Evolutionary conservation across 2,888 invertebrate species (phyloP).

Genomic region (Brachylomia viminalis): DNA sequence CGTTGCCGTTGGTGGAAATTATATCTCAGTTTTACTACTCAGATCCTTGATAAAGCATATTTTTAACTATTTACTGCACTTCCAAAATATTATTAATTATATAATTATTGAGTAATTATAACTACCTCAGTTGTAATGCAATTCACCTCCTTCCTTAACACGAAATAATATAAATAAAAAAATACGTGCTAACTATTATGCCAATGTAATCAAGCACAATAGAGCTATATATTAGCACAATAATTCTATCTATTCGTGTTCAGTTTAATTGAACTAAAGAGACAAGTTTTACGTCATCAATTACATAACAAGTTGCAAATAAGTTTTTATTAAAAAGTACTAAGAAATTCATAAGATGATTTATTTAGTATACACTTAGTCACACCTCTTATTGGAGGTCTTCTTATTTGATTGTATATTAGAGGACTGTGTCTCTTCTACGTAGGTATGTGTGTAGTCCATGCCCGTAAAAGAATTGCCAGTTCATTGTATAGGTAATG

Average conservation of each 20-base stretch:
- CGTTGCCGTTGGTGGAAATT: background rate
- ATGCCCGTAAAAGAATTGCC: background rate
- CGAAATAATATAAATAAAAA: background rate
- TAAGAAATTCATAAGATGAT: background rate
- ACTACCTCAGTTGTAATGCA: background rate
- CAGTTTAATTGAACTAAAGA: background rate
- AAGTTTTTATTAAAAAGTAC: slow-evolving; percentile 2
- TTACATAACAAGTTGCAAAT: slow-evolving; percentile 4
- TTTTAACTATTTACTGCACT: background rate
- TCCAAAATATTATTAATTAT: no score
- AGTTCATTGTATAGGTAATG: background rate
- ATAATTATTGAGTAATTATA: slow-evolving; percentile 11
- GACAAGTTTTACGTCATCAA: background rate
- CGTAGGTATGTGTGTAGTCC: background rate
- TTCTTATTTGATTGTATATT: background rate
- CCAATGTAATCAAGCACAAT: slow-evolving; percentile 27
- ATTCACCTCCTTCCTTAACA: background rate
- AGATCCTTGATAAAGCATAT: background rate
- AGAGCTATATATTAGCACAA: background rate
- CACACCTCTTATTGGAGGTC: background rate
- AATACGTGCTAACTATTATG: background rate
- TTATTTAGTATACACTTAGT: slow-evolving; percentile 35
- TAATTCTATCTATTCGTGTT: background rate
- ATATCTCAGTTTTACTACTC: background rate
- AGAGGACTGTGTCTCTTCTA: background rate